Evolutionary conservation across 1,140 invertebrate genomes (phyloP).

Genomic region (Bombus pyrosoma): DNA sequence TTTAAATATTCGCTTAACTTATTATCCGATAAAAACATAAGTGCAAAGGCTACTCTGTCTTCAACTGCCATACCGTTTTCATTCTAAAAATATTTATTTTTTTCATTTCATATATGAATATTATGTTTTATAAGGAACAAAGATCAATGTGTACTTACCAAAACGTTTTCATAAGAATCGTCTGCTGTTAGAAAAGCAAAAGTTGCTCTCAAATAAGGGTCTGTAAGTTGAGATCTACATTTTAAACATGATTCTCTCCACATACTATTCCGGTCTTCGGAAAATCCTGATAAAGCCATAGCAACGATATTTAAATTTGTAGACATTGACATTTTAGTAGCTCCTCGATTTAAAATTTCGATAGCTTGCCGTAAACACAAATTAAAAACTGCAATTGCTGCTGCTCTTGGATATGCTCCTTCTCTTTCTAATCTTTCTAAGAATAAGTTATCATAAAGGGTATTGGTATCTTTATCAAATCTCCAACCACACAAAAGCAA

Average conservation of each 20-base stretch:
- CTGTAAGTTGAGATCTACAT: constrained; percentile 88
- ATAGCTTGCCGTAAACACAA: constrained; percentile 92
- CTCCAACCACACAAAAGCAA: constrained; percentile 94
- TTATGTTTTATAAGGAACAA: neutral
- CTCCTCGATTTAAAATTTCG: constrained; percentile 90
- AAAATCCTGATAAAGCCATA: constrained; percentile 95
- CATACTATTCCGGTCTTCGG: constrained; percentile 90
- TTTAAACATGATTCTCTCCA: constrained; percentile 91
- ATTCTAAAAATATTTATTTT: constrained; percentile 83
- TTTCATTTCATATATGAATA: neutral
- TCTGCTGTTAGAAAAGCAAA: constrained; percentile 95
- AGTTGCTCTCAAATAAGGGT: constrained; percentile 95
- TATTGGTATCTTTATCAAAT: constrained; percentile 86
- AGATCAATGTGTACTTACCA: constrained; percentile 84
- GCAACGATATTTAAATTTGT: constrained; percentile 88
- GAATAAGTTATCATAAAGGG: constrained; percentile 81
- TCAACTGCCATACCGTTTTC: constrained; percentile 92
- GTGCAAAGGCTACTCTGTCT: constrained; percentile 97
- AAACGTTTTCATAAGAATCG: constrained; percentile 90
- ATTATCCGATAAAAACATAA: constrained; percentile 92
- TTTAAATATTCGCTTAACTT: constrained; percentile 91
- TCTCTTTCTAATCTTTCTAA: constrained; percentile 85
- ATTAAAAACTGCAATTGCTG: constrained; percentile 95
- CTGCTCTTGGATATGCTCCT: constrained; percentile 90
- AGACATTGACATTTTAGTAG: constrained; percentile 76